Conservation (phyloP, 2,113 vertebrate species). For the Odontesthes bonariensis region DNA sequence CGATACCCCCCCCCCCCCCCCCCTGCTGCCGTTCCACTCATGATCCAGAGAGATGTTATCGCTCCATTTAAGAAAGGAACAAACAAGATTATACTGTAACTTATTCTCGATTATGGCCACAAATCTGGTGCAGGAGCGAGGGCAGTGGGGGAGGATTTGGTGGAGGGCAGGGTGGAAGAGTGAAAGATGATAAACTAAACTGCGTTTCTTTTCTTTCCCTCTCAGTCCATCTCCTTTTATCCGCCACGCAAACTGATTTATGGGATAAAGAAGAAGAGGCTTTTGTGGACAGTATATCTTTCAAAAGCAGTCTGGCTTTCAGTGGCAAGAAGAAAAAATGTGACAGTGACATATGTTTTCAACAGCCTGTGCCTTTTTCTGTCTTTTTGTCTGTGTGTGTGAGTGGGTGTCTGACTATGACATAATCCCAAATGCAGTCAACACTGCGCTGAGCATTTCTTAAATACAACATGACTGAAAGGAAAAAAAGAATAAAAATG, state of each 20-base stretch:
- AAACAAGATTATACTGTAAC: slow-evolving; percentile 82
- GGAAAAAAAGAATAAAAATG: slow-evolving; percentile 54
- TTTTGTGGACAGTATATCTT: slow-evolving; percentile 77
- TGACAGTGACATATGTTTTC: slow-evolving; percentile 76
- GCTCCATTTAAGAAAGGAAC: slow-evolving; percentile 80
- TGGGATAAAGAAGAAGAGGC: slow-evolving; percentile 72
- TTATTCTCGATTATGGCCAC: slow-evolving; percentile 79
- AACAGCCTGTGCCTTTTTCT: slow-evolving; percentile 48
- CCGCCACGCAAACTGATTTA: slow-evolving; percentile 71
- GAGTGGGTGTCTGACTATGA: slow-evolving; percentile 54
- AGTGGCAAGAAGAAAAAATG: slow-evolving; percentile 51
- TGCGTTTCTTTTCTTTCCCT: slow-evolving; percentile 67
- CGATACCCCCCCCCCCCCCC: background rate
- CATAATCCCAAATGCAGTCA: slow-evolving; percentile 70
- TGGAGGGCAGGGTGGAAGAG: slow-evolving; percentile 1
- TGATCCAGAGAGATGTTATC: slow-evolving; percentile 80
- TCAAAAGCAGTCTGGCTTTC: slow-evolving; percentile 69
- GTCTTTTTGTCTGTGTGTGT: slow-evolving; percentile 21
- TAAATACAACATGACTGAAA: slow-evolving; percentile 53
- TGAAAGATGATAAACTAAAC: slow-evolving; percentile 78
- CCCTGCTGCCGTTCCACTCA: slow-evolving; percentile 53
- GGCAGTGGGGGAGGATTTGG: background rate
- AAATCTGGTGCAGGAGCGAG: slow-evolving; percentile 72
- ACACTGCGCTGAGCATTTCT: slow-evolving; percentile 49
- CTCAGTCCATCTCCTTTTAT: slow-evolving; percentile 72